Evolutionary conservation across 1,140 invertebrate species (phyloP).

Genomic region (Probaryconus sp.): DNA sequence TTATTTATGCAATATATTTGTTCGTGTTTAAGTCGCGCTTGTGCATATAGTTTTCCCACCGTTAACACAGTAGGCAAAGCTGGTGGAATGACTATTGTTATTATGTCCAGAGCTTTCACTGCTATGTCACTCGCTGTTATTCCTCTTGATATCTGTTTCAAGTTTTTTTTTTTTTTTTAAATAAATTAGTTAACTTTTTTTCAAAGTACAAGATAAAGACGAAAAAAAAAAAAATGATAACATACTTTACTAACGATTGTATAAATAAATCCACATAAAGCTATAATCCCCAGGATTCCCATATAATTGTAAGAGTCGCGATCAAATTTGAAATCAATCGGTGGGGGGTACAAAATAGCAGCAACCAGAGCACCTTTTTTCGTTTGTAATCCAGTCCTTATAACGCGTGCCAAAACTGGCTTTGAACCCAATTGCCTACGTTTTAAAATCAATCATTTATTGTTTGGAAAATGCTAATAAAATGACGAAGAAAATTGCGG

Average conservation of each 20-base stretch:
- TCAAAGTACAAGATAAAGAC: too few species aligned
- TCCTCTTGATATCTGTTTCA: conserved; percentile 76
- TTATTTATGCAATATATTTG: conserved; percentile 97
- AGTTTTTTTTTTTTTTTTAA: neutral
- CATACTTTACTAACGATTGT: conserved; percentile 89
- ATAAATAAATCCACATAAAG: conserved; percentile 88
- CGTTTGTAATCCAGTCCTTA: conserved; percentile 91
- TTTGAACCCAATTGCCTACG: conserved; percentile 77
- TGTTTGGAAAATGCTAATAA: neutral
- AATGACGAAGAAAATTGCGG: neutral
- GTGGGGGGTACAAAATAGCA: conserved; percentile 95
- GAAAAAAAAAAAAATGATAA: too few species aligned
- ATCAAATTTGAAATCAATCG: conserved; percentile 96
- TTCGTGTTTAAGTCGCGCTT: conserved; percentile 87
- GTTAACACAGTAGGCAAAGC: conserved; percentile 96
- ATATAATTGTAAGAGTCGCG: conserved; percentile 95
- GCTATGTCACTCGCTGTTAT: conserved; percentile 81
- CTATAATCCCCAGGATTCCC: conserved; percentile 87
- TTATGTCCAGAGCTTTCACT: conserved; percentile 91
- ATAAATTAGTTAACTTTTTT: neutral
- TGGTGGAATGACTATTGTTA: conserved; percentile 95
- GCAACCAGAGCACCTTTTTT: conserved; percentile 93
- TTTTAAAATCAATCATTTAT: conserved; percentile 5
- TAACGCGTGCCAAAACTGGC: conserved; percentile 83
- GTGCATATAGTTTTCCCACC: conserved; percentile 94